Evolutionary conservation across 2,797 vertebrate species (phyloP).

Genomic region (Xerus rutilus): DNA sequence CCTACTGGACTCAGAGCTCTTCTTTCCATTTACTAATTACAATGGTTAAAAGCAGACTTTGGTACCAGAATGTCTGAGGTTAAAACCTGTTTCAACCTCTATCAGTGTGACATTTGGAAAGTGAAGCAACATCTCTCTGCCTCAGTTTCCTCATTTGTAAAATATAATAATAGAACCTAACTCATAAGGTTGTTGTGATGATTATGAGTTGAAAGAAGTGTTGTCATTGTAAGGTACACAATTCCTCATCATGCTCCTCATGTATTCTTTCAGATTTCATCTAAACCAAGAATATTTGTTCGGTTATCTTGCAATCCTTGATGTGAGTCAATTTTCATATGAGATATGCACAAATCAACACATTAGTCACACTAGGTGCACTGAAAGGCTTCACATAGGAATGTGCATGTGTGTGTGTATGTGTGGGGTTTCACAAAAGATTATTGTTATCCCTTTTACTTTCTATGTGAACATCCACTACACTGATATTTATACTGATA

Average conservation of each 20-base stretch:
- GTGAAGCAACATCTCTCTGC: neutral
- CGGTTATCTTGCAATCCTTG: neutral
- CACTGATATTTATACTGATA: neutral
- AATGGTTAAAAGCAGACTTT: conserved; percentile 19
- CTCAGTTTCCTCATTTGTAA: conserved; percentile 7
- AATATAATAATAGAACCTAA: conserved; percentile 32
- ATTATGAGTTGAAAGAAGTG: neutral
- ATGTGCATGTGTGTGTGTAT: neutral
- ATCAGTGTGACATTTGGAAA: conserved; percentile 9
- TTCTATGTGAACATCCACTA: neutral
- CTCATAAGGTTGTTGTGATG: neutral
- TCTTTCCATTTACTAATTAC: conserved; percentile 48
- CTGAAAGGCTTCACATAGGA: neutral
- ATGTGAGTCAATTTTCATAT: neutral
- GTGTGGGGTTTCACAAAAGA: neutral
- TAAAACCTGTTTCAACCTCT: neutral
- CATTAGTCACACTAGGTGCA: neutral
- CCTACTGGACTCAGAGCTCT: neutral
- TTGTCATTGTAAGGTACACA: conserved; percentile 16
- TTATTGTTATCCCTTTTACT: neutral
- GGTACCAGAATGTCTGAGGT: neutral
- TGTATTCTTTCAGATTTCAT: conserved; percentile 9
- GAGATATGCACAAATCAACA: neutral
- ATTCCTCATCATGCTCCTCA: neutral
- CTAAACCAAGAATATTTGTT: neutral